Evolutionary conservation across 2,888 invertebrate genomes (phyloP), one percentile per base, ranked within the genome.

Genomic region (Cheiracanthium punctorium): DNA sequence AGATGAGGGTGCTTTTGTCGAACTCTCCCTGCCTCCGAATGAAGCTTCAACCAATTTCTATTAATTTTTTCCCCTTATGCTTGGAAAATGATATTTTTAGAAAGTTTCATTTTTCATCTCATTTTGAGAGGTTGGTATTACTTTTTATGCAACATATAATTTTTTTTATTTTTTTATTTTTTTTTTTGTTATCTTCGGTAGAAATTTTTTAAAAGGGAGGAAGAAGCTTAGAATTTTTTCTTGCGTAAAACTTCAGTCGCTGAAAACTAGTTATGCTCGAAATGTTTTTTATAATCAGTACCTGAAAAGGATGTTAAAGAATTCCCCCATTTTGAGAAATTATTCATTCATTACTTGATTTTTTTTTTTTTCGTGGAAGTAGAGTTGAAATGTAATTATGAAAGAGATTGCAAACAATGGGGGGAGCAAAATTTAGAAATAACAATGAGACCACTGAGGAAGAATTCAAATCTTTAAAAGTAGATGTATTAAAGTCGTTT

Each of bases 81-180:
- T 33, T 69, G 75, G 70, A 71, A 71, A 82, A 52, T 71, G 75
- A 71, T 76, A 82, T 82, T 82, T 82, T 82, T 70, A n/a, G 43
- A 58, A n/a, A 74, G 58, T 74, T 52, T 81, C 74, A 81, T 81
- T 81, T 81, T 82, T 82, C 82, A 76, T 76, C 73, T 64, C 10
- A 58, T 28, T 37, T 64, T 52, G 30, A n/a, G 33, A 28, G 28
- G 64, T 75, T 82, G 52, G n/a, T n/a, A n/a, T n/a, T n/a, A n/a
- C n/a, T n/a, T n/a, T n/a, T n/a, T n/a, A n/a, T n/a, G n/a, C n/a
- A n/a, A n/a, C n/a, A n/a, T n/a, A n/a, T n/a, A n/a, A n/a, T n/a
- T 81, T 28, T 33, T 14, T 32, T 32, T 1, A 24, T 17, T 37
- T 81, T 72, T 48, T 69, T 70, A 74, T 72, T 12, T 72, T 67